These are phyloP conservation scores for Dendroctonus valens DNA, from an alignment of 1,140 invertebrate species.

Conservation along the genomic window DNA sequence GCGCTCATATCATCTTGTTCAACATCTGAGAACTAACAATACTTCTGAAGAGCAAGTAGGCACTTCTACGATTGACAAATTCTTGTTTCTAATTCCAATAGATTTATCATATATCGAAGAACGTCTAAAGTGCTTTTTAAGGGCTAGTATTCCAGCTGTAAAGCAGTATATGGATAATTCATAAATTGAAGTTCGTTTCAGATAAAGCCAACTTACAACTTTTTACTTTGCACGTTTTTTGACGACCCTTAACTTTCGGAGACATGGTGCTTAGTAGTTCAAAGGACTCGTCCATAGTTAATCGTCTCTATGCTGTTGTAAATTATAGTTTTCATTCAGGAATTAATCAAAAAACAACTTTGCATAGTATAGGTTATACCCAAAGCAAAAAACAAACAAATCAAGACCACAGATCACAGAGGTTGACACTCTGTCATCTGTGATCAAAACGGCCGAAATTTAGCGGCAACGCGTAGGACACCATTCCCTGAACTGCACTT, in stretches of 20 bases:
- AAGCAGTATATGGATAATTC: constrained; percentile 20
- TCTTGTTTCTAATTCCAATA: constrained; percentile 25
- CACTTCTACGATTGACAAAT: constrained; percentile 33
- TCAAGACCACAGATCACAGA: no score
- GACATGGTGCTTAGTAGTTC: constrained; percentile 41
- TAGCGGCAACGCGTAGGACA: no score
- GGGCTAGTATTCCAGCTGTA: constrained; percentile 38
- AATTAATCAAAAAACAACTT: no score
- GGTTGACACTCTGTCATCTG: no score
- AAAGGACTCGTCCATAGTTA: constrained; percentile 33
- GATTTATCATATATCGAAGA: constrained; percentile 39
- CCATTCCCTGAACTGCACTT: no score
- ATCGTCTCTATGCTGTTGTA: neutral
- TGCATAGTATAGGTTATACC: no score
- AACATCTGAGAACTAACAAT: constrained; percentile 10
- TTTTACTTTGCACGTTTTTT: constrained; percentile 30
- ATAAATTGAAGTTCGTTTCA: no score
- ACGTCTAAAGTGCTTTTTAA: constrained; percentile 41
- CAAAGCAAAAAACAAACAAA: no score
- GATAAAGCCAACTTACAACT: constrained; percentile 26
- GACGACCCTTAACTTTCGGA: constrained; percentile 32
- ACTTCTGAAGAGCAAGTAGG: constrained; percentile 20
- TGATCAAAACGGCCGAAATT: no score
- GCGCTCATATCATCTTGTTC: constrained; percentile 16
- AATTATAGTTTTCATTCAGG: neutral